phyloP scores from a whole-genome alignment of 2,113 vertebrate genomes.

The Chloropsis hardwickii region DNA sequence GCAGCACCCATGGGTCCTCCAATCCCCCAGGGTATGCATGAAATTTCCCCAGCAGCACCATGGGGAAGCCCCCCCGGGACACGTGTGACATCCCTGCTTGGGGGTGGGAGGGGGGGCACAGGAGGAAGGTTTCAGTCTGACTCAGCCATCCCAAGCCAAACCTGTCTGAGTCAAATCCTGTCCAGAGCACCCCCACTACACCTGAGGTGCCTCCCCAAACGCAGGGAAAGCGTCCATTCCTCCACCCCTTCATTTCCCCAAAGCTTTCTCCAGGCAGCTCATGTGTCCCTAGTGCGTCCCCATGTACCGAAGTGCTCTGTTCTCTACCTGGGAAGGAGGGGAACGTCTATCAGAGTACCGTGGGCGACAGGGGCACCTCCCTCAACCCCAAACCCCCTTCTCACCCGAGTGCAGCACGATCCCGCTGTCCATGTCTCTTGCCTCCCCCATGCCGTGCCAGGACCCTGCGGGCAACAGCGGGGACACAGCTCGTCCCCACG shows the following conservation, averaged over 20 bases:
- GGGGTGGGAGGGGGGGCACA: not conserved
- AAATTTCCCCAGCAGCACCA: not conserved
- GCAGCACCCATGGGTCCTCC: not conserved
- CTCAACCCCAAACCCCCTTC: not conserved
- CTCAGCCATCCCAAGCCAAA: not conserved
- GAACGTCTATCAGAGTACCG: not conserved
- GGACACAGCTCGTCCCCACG: not conserved
- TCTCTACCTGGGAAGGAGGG: not conserved
- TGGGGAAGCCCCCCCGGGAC: not conserved
- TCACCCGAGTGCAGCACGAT: constrained; percentile 7
- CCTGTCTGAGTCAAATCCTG: not conserved
- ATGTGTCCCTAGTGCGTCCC: not conserved
- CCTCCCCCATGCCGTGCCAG: not conserved
- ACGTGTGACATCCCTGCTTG: not conserved
- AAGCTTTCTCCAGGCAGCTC: not conserved
- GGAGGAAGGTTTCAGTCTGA: not conserved
- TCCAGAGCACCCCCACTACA: not conserved
- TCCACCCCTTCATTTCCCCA: not conserved
- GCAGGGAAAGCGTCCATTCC: not conserved
- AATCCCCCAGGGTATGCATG: not conserved
- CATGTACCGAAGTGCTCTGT: not conserved
- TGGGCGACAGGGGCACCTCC: not conserved
- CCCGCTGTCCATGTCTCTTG: not conserved
- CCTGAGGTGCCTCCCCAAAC: not conserved
- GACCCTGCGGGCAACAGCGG: not conserved